These are phyloP conservation scores for Habroteleia sp. DNA, from an alignment of 2,888 invertebrate genomes.

Conservation along the genomic window DNA sequence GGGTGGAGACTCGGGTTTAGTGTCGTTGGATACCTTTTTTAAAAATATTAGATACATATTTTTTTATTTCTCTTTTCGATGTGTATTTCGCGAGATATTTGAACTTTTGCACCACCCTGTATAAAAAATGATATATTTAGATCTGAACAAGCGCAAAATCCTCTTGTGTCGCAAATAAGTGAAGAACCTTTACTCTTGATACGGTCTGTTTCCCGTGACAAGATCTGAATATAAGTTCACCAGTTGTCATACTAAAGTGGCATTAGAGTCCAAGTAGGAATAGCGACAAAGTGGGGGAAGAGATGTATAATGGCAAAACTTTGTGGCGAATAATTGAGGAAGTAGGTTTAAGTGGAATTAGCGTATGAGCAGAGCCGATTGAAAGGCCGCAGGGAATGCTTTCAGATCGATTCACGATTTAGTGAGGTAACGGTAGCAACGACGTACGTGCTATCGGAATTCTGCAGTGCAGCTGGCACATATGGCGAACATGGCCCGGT, in stretches of 20 bases:
- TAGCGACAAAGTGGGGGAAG: slow-evolving; percentile 1
- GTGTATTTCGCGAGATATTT: too few species aligned
- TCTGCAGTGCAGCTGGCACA: slow-evolving; percentile 77
- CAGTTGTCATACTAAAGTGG: slow-evolving; percentile 32
- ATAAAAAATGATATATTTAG: too few species aligned
- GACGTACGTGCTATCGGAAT: slow-evolving; percentile 73
- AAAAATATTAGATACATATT: too few species aligned
- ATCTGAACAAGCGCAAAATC: too few species aligned
- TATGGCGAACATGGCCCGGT: slow-evolving; percentile 67
- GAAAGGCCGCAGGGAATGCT: slow-evolving; percentile 54
- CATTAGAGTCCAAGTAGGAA: slow-evolving; percentile 5
- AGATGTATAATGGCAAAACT: slow-evolving; percentile 28
- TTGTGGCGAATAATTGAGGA: slow-evolving; percentile 49
- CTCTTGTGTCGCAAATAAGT: too few species aligned
- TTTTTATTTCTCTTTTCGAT: too few species aligned
- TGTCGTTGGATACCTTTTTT: too few species aligned
- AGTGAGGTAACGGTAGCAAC: slow-evolving; percentile 69
- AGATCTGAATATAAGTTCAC: too few species aligned
- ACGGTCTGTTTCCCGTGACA: too few species aligned
- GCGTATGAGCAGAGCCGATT: slow-evolving; percentile 55
- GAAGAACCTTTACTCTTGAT: too few species aligned
- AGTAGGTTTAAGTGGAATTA: slow-evolving; percentile 55
- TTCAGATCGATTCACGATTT: slow-evolving; percentile 65
- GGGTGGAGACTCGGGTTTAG: too few species aligned
- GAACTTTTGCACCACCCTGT: too few species aligned